Base-by-base conservation (phyloP, 2,888 invertebrate species). In the Marasmarcha lunaedactyla region DNA sequence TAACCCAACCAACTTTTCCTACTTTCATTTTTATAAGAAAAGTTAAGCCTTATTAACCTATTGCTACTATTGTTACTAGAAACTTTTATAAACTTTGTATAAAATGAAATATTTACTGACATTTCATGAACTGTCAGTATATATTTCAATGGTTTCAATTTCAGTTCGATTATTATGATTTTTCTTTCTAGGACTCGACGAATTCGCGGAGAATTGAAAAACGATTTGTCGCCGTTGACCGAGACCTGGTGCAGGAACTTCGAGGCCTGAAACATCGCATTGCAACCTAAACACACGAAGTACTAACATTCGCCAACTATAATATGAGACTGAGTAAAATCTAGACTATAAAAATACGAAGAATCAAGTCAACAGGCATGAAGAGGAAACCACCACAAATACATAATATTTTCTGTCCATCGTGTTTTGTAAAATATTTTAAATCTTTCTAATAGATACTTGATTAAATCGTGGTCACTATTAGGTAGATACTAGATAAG, bases 211-310 rank as follows among this genome's bases (percentile, higher is more conserved):
- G 84, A 51, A 86, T 88, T 59, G 85, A 87, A 51, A 89, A 89
- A 57, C 83, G 89, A 42, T 89, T 88, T 59, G 84, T 89, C 36
- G 83, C 88, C 1, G 85, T 83, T 45, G 89, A 89, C 60, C 86
- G 87, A 40, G 87, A 86, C 51, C 72, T 89, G 40, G 88, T 88
- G 2, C 72, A 85, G 34, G 88, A 90, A 65, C 81, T 90, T 39
- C 84, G 87, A 49, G 87, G 87, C 39, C 74, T 90, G 40, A 89
- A 89, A 66, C 87, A 88, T 59, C 78, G 77, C 57, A 83, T 83
- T 48, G 66, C 81, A 37, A 86, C 88, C 60, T 87, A 88, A 86
- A 63, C 54, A 50, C 48, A 59, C 5, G 14, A 34, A 3, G 7
- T 52, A 52, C 62, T 50, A 65, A 63, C 52, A 54, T 67, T 61